Evolutionary conservation across 2,888 invertebrate genomes (phyloP), one percentile per base, ranked within the genome.

Genomic region (Synergus gifuensis): DNA sequence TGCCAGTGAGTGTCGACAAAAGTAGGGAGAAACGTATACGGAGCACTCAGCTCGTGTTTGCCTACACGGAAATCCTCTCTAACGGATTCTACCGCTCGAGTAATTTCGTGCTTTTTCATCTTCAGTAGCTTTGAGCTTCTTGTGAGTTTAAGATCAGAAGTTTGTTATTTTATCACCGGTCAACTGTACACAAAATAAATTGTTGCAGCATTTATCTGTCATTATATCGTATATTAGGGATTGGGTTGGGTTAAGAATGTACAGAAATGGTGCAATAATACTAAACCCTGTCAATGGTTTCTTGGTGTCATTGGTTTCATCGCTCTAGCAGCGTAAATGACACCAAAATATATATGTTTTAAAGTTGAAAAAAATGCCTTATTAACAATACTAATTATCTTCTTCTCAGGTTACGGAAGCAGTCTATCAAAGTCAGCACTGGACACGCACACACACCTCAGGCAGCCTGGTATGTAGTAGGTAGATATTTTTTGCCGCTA

Each of bases 401-500:
- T 90, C 91, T 92, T 95, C 96, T 8, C 94, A 97, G 97, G 97
- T 91, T 97, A 98, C 94, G 95, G 96, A 92, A 95, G 96, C 92
- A 97, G 97, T 93, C 96, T 96, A 95, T 96, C 96, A 83, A 97
- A 97, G 92, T 94, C 96, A 88, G 95, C 96, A 86, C 93, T 98
- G 93, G 98, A 97, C 93, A 96, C 97, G 77, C 97, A 98, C 93
- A 95, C 97, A 90, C 97, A 98, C 93, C 95, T 97, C 88, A 94
- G 97, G 91, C 97, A 97, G 94, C 97, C 97, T 94, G 97, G 97
- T 97, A 93, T 94, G 94, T 89, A 89, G 85, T 89, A 89, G 88
- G 89, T 89, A 89, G 88, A 88, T 88, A 89, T 90, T 90, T 87
- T 88, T 83, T 85, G 86, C 86, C 86, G 89, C 88, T 87, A 83